phyloP scores from a whole-genome alignment of 2,888 invertebrate genomes.

The Nyleta sp. region DNA sequence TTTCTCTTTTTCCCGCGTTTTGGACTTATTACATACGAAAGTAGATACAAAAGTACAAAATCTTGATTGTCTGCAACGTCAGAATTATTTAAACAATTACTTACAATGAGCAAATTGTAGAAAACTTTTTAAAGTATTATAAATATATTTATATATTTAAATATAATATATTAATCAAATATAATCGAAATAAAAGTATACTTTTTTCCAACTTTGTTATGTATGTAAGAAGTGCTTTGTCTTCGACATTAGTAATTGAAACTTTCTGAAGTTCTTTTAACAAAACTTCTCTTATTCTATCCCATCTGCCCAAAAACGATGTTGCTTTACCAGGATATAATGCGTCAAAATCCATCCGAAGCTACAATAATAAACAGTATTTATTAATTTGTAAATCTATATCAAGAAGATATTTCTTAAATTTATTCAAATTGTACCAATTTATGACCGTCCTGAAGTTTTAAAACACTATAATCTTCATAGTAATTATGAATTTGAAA shows the following conservation, averaged over 20 bases:
- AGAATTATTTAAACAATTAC: slow-evolving; percentile 3
- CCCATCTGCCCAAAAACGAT: slow-evolving; percentile 15
- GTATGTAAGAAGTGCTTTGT: slow-evolving; percentile 16
- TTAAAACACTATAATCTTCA: slow-evolving; percentile 10
- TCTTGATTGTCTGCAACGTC: slow-evolving; percentile 37
- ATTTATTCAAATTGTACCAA: slow-evolving; percentile 4
- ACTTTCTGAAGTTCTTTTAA: slow-evolving; percentile 13
- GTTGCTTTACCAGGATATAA: slow-evolving; percentile 22
- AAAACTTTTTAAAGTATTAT: not conserved
- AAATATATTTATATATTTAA: too few species aligned
- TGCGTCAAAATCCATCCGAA: slow-evolving; percentile 34
- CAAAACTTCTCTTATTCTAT: slow-evolving; percentile 10
- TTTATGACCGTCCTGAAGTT: slow-evolving; percentile 6
- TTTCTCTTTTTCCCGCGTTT: slow-evolving; percentile 33
- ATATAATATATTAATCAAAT: too few species aligned
- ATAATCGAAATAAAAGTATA: not conserved
- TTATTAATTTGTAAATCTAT: slow-evolving; percentile 2
- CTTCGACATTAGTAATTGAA: slow-evolving; percentile 17
- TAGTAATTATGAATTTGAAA: slow-evolving; percentile 19
- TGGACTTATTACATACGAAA: slow-evolving; percentile 27
- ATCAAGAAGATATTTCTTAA: too few species aligned
- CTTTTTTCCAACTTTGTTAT: not conserved
- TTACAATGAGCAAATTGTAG: not conserved
- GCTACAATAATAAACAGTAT: slow-evolving; percentile 5
- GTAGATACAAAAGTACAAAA: slow-evolving; percentile 27